Conservation (phyloP, 1,140 invertebrate genomes). For the Trialeurodes vaporariorum region DNA sequence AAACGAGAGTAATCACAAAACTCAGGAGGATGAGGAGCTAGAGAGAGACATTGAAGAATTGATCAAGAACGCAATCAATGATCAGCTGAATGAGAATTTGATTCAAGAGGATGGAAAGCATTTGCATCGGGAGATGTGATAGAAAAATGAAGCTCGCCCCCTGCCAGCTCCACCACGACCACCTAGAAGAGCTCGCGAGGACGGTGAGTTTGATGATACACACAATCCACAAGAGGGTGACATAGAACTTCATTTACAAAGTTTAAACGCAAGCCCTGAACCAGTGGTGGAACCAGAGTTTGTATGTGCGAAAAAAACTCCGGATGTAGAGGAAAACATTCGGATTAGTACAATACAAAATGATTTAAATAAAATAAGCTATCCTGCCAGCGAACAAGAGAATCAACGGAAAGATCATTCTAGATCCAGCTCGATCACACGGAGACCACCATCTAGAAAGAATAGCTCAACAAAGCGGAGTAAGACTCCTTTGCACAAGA, state of each 20-base stretch:
- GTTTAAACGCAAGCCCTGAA: background rate
- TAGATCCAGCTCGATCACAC: background rate
- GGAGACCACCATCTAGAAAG: background rate
- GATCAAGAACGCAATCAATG: background rate
- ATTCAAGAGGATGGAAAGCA: conserved; percentile 40
- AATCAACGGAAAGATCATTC: background rate
- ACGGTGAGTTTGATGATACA: conserved; percentile 1
- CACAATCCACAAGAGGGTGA: background rate
- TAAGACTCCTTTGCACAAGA: conserved; percentile 9
- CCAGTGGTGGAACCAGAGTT: background rate
- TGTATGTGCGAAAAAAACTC: background rate
- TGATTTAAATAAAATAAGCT: background rate
- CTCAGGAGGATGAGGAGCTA: background rate
- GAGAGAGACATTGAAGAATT: background rate
- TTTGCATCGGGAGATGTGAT: conserved; percentile 55
- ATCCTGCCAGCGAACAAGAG: background rate
- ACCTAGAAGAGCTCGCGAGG: conserved; percentile 41
- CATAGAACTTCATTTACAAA: background rate
- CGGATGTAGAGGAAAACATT: background rate
- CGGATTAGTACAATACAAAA: background rate
- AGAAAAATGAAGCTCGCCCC: conserved; percentile 64
- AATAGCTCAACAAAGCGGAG: background rate
- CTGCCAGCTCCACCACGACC: conserved; percentile 68
- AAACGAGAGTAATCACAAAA: background rate
- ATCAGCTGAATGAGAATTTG: background rate